Base-by-base conservation (phyloP, 2,888 invertebrate genomes). In the Drosophila kambysellisi region DNA sequence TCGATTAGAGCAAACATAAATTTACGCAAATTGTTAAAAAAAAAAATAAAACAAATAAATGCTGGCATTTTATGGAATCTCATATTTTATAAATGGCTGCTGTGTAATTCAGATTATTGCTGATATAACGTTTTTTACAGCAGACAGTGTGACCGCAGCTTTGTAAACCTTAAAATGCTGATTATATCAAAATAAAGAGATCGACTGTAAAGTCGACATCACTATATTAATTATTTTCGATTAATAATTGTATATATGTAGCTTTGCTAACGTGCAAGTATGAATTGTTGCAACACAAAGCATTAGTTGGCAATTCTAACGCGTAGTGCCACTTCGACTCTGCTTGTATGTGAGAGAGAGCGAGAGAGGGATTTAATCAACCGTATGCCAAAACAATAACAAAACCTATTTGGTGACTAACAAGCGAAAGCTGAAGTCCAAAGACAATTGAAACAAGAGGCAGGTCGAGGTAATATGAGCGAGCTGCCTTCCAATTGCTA, bases 391-490 rank as follows among this genome's bases (percentile, higher is more conserved):
- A 62, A 79, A 66, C 70, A 78, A 73, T 70, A 74, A 76, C 77
- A 76, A 78, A 68, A 11, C 56, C 29, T 15, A 30, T 32, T 68
- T 53, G 74, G 66, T 85, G 82, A 88, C 76, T 82, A 86, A 83
- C 65, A 70, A 51, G 74, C 70, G 81, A 83, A 81, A 83, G 81
- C 70, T 73, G 58, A 83, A 79, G 83, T 72, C 74, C 79, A 86
- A 70, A 62, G 17, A 35, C 51, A 58, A 60, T 68, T 59, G 67
- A 52, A 68, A 56, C 39, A 4, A 12, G 39, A 53, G 25, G 43
- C 57, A 67, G 63, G 72, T 72, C 60, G 76, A 66, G 20, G 35
- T 65, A 35, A 29, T n/a, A 12, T 50, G 8, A 39, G 17, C 15
- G 8, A 39, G 17, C 15, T 11, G 7, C 12, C 25, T 3, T 8